phyloP scores from a whole-genome alignment of 2,113 vertebrate genomes.

The Charadrius vociferus region DNA sequence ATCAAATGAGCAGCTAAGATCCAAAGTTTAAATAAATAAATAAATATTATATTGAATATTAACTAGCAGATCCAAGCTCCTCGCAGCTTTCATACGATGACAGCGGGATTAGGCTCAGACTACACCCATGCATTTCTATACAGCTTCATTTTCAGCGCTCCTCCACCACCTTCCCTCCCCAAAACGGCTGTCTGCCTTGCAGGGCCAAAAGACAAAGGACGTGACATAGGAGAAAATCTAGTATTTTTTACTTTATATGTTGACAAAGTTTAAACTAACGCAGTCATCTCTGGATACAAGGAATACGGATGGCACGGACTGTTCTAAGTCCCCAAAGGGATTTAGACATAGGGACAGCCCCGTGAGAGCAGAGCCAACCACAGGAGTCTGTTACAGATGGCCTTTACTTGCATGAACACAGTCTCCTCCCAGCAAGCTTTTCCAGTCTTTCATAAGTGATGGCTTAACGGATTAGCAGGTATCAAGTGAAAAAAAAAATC shows the following conservation, averaged over 20 bases:
- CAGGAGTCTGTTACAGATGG: neutral
- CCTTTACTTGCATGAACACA: neutral
- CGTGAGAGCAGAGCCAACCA: neutral
- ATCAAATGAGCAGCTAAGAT: neutral
- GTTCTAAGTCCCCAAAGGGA: neutral
- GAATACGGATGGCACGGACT: neutral
- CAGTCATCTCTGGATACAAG: neutral
- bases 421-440: neutral
- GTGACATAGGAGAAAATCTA: neutral
- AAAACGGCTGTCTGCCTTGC: neutral
- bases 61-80: neutral
- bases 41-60: neutral
- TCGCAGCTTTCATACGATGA: neutral
- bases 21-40: neutral
- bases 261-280: neutral
- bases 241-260: neutral
- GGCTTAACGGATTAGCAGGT: neutral
- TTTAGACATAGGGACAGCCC: neutral
- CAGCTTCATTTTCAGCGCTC: neutral
- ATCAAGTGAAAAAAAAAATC: neutral
- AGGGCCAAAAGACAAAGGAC: neutral
- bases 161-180: neutral
- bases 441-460: neutral
- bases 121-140: fast-evolving
- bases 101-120: neutral